A percentile compares a stretch with the other conserved stretches of the same genome.
Conservation (phyloP, 2,888 invertebrate genomes). For the Camptogramma bilineatum region DNA sequence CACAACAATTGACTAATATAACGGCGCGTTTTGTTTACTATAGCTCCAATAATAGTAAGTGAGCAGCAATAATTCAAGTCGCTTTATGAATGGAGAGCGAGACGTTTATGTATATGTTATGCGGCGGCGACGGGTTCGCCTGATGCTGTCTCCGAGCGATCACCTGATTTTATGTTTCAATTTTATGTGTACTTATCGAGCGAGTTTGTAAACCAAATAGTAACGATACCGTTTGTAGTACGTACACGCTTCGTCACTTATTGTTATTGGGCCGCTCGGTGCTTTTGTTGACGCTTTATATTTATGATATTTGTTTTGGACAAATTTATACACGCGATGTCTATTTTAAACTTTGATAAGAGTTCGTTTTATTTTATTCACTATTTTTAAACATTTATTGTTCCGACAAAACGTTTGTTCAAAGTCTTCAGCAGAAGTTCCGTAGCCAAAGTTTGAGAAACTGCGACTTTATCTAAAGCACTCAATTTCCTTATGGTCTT, state of each 20-base stretch:
- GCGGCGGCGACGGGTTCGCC: conserved; percentile 30
- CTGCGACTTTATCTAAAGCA: neutral
- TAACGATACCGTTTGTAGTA: conserved; percentile 9
- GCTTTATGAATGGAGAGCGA: conserved; percentile 69
- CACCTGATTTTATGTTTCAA: conserved; percentile 39
- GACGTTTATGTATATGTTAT: conserved; percentile 66
- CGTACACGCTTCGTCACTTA: neutral
- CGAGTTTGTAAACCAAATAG: conserved; percentile 21
- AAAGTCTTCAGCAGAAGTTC: neutral
- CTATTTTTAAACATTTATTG: neutral
- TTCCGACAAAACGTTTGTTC: neutral
- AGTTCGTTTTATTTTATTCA: neutral
- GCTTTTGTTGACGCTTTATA: neutral
- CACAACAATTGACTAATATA: conserved; percentile 48
- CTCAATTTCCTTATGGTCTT: neutral
- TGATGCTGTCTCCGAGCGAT: conserved; percentile 32
- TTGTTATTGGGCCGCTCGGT: neutral
- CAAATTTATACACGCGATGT: neutral
- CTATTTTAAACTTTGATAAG: neutral
- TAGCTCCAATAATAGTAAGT: conserved; percentile 59
- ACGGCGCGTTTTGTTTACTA: conserved; percentile 63
- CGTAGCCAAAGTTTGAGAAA: neutral
- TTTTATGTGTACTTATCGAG: conserved; percentile 37
- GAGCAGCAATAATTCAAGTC: conserved; percentile 66
- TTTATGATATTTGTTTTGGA: neutral